Conservation (phyloP, 2,797 vertebrate genomes). For the Orientallactaga sibirica region DNA sequence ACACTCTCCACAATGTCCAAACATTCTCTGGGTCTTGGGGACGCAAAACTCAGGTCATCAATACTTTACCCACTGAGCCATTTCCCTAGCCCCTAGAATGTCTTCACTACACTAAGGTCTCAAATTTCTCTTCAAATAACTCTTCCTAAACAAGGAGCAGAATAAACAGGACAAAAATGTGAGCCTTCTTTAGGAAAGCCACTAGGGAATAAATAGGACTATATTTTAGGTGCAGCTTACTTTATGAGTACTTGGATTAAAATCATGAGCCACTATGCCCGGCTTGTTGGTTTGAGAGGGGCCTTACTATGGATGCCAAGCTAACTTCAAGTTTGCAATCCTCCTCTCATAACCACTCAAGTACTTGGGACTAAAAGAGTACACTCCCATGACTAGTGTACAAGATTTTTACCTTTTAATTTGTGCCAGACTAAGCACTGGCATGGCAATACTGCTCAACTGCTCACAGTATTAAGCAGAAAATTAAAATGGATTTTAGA, state of each 20-base stretch:
- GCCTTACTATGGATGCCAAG: neutral
- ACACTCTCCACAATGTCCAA: too few relatives aligned
- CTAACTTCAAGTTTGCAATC: neutral
- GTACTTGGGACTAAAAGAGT: neutral
- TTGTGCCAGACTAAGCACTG: neutral
- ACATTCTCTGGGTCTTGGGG: too few relatives aligned
- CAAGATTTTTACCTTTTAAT: neutral
- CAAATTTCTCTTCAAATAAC: neutral
- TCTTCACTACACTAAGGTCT: neutral
- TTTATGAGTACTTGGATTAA: neutral
- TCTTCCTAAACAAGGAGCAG: neutral
- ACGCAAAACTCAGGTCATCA: too few relatives aligned
- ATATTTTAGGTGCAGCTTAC: neutral
- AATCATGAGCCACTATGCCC: too few relatives aligned
- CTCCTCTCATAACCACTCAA: neutral
- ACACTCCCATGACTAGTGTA: neutral
- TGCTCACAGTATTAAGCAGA: neutral
- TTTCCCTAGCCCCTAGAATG: neutral
- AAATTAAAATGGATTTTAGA: neutral
- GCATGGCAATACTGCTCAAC: neutral
- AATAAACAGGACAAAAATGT: slow-evolving; percentile 1
- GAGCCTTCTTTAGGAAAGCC: neutral
- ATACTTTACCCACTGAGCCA: too few relatives aligned
- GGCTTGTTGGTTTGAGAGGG: neutral
- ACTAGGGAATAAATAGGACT: neutral